These are phyloP conservation scores for Cotesia vestalis DNA, from an alignment of 1,140 invertebrate genomes.

Conservation along the genomic window DNA sequence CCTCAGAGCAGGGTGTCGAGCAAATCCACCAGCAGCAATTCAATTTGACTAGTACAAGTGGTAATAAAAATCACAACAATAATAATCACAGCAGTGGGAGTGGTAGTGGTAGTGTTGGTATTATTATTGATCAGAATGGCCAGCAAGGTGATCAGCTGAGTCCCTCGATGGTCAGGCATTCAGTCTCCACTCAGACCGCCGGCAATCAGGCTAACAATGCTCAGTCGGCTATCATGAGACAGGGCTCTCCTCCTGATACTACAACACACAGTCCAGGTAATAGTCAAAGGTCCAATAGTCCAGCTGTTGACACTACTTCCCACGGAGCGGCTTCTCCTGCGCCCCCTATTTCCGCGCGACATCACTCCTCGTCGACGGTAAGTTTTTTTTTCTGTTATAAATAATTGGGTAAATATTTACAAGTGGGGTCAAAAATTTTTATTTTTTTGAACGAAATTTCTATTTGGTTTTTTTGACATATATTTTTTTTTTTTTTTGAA, in stretches of 20 bases:
- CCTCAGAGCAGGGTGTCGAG: conserved; percentile 51
- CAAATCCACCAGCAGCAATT: conserved; percentile 58
- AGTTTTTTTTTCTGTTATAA: conserved; percentile 29
- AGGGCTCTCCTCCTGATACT: conserved; percentile 77
- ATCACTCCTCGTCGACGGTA: conserved; percentile 68
- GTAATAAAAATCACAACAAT: conserved; percentile 48
- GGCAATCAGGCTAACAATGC: conserved; percentile 70
- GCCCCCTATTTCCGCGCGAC: conserved; percentile 64
- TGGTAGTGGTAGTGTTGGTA: conserved; percentile 13
- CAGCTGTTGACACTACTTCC: conserved; percentile 65
- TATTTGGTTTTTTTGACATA: background rate
- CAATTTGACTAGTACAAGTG: conserved; percentile 61
- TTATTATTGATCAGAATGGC: conserved; percentile 52
- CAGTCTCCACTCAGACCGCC: conserved; percentile 79
- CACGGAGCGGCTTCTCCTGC: conserved; percentile 66
- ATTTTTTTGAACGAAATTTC: no score
- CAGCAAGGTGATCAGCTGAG: conserved; percentile 49
- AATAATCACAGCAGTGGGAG: conserved; percentile 29
- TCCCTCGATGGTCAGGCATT: conserved; percentile 68
- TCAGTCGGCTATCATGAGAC: conserved; percentile 68
- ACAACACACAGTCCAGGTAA: conserved; percentile 80
- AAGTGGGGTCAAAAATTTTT: no score
- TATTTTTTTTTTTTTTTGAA: background rate
- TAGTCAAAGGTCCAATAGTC: conserved; percentile 65
- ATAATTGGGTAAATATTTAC: no score